Evolutionary conservation across 1,140 invertebrate genomes (phyloP).

Genomic region (Batillaria attramentaria): DNA sequence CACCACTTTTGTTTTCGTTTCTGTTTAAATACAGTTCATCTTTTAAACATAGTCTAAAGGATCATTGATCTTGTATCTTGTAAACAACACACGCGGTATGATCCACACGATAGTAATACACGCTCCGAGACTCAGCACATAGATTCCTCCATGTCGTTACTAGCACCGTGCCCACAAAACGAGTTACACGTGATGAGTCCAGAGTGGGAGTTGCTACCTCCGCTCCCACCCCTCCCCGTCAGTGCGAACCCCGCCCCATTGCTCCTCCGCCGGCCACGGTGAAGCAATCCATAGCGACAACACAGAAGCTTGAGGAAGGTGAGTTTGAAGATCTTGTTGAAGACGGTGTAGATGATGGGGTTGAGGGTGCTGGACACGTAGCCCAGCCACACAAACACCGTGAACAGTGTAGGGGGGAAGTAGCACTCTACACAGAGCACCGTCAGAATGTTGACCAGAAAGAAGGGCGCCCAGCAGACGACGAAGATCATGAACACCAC

Average conservation of each 20-base stretch:
- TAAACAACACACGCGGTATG: no score
- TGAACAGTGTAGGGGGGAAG: constrained; percentile 64
- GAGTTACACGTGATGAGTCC: constrained; percentile 33
- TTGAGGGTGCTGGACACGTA: constrained; percentile 71
- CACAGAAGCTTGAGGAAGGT: constrained; percentile 68
- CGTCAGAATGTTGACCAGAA: constrained; percentile 68
- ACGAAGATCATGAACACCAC: constrained; percentile 71
- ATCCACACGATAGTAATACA: no score
- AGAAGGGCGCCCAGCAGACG: constrained; percentile 72
- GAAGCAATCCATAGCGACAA: constrained; percentile 60
- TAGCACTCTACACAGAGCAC: constrained; percentile 73
- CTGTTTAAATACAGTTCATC: no score
- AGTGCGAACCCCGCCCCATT: no score
- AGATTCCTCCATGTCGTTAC: constrained; percentile 36
- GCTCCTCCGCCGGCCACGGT: constrained; percentile 41
- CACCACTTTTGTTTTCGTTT: no score
- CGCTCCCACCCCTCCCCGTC: neutral
- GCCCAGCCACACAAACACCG: constrained; percentile 70
- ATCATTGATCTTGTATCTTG: no score
- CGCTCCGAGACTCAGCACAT: constrained; percentile 32
- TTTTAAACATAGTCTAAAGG: no score
- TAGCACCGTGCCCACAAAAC: constrained; percentile 30
- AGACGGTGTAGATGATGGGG: constrained; percentile 73
- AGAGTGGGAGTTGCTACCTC: neutral
- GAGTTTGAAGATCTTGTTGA: constrained; percentile 70